Conservation (phyloP, 2,113 vertebrate genomes). For the Machaerirhynchus nigripectus region DNA sequence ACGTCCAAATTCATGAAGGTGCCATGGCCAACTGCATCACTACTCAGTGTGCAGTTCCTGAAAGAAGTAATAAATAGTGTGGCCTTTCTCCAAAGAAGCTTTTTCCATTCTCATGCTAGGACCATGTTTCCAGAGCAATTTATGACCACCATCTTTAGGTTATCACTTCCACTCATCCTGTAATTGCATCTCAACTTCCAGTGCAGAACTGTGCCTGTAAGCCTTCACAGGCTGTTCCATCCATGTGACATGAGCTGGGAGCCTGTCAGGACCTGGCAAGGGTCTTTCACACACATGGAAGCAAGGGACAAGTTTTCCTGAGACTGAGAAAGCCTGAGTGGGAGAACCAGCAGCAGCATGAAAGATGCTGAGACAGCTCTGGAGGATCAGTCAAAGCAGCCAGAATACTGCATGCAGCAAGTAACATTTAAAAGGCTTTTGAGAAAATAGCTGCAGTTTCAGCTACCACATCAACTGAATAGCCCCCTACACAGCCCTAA, state of each 20-base stretch:
- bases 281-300: not conserved
- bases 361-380: constrained; percentile 5
- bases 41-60: not conserved
- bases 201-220: not conserved
- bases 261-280: not conserved
- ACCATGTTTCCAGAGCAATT: not conserved
- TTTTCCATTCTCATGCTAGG: not conserved
- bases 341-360: not conserved
- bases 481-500: not conserved
- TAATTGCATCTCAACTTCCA: not conserved
- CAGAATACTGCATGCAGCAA: not conserved
- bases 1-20: not conserved
- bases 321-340: not conserved
- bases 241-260: rapidly evolving
- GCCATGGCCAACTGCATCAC: not conserved
- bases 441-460: constrained; percentile 44
- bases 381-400: not conserved
- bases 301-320: not conserved
- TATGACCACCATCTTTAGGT: not conserved
- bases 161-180: not conserved
- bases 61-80: not conserved
- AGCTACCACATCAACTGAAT: not conserved
- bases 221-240: not conserved
- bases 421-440: constrained; percentile 20
- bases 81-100: not conserved